Conservation (phyloP, 2,113 vertebrate species). For the Strix aluco region DNA sequence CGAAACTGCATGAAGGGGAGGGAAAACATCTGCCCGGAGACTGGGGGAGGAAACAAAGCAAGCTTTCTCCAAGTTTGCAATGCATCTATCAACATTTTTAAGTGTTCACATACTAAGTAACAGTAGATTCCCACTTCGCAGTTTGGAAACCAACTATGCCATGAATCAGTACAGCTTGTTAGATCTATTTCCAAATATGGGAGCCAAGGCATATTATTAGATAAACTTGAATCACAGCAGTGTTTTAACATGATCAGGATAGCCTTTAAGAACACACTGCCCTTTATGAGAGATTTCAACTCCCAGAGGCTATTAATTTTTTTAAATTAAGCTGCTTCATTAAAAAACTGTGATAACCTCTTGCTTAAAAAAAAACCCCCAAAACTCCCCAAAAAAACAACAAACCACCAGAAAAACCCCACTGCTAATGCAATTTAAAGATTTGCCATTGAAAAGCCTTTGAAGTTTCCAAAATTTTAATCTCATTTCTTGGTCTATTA, state of each 20-base stretch:
- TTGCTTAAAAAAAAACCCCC: neutral
- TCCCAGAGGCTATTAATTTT: neutral
- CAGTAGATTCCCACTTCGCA: slow-evolving; percentile 17
- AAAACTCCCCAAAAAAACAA: too few species aligned
- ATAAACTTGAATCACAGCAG: slow-evolving; percentile 21
- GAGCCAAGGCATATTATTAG: neutral
- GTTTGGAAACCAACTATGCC: neutral
- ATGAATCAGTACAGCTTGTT: neutral
- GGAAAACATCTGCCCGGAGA: neutral
- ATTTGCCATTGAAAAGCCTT: neutral
- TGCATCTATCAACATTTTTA: neutral
- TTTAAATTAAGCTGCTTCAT: neutral
- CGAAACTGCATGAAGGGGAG: slow-evolving; percentile 34
- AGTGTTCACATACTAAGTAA: neutral
- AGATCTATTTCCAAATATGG: neutral
- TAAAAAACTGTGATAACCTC: neutral
- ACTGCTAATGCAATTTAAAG: neutral
- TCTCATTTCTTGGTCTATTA: slow-evolving; percentile 17
- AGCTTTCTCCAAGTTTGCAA: slow-evolving; percentile 26
- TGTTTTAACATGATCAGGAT: slow-evolving; percentile 17
- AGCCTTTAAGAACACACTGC: slow-evolving; percentile 1
- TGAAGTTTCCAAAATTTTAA: neutral
- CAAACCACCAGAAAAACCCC: neutral
- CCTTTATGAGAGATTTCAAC: neutral
- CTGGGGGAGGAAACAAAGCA: slow-evolving; percentile 19